Evolutionary conservation across 2,888 invertebrate genomes (phyloP), one percentile per base, ranked within the genome.

Genomic region (Idaea straminata): DNA sequence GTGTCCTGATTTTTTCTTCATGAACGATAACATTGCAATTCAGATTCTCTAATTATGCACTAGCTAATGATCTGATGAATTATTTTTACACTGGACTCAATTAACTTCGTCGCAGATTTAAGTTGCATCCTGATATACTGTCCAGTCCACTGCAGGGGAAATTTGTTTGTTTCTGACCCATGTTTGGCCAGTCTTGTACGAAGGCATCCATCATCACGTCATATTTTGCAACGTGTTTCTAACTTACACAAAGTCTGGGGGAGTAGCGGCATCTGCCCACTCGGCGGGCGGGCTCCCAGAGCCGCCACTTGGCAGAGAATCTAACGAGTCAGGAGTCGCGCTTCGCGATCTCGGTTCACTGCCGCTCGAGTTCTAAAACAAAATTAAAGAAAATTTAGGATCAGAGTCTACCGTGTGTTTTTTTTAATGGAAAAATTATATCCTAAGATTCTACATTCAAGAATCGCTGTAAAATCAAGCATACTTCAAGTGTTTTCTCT

Each of bases 251-350:
- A 93, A 91, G 73, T 92, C 88, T 4, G 91, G 89, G 64, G 93
- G 92, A 47, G 92, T 89, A 65, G 87, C 86, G 15, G 80, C 73
- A 75, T 93, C 93, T 10, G 92, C 91, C 93, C 93, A 93, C 77
- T 93, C 93, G 6, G 88, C 79, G n/a, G 93, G 92, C 57, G 93
- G 92, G 78, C 92, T 94, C 72, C 93, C 94, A 58, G 94, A 94
- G 64, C 92, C 94, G 70, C 92, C 95, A 73, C 94, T 95, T 69
- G 95, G 94, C 78, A 95, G 92, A 62, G 97, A 97, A 89, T 97
- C 97, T 83, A 97, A 89, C 47, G 97, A 97, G 92, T 97, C 97
- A 36, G 97, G 97, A 65, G 97, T 97, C 72, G 97, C 97, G 85
- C 97, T 97, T 72, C 97, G 95, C 72, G 97, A 97, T 85, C 97